Percentiles rank a stretch among this genome's conserved stretches.
Evolutionary conservation across 1,140 invertebrate species (phyloP).

Genomic region (Amyelois transitella): DNA sequence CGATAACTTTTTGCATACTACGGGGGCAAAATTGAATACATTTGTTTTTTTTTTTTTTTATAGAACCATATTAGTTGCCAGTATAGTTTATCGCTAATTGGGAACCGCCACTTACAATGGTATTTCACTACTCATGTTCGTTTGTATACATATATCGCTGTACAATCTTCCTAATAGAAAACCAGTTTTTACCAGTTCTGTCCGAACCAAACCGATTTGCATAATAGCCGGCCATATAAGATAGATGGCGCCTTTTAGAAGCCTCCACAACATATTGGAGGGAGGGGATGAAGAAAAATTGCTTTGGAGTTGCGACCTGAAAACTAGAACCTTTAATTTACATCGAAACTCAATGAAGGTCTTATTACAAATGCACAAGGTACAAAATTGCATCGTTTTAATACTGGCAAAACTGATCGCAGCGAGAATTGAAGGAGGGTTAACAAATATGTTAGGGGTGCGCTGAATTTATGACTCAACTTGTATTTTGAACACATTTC

Average conservation of each 20-base stretch:
- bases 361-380: conserved; percentile 18
- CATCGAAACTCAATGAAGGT: conserved; percentile 19
- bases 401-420: not conserved
- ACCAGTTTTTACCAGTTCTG: not conserved
- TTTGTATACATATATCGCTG: too few species aligned
- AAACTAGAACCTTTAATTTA: conserved; percentile 45
- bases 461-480: conserved; percentile 30
- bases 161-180: not conserved
- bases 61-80: too few species aligned
- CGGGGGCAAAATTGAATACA: too few species aligned
- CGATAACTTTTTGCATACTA: too few species aligned
- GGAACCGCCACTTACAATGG: too few species aligned
- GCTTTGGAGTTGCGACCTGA: conserved; percentile 35
- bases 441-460: conserved; percentile 48
- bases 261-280: conserved; percentile 51
- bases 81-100: too few species aligned
- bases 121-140: too few species aligned
- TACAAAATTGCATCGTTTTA: conserved; percentile 12
- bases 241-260: conserved; percentile 42
- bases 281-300: conserved; percentile 56
- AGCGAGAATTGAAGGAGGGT: conserved; percentile 30
- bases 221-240: conserved; percentile 48
- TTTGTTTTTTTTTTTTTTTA: too few species aligned
- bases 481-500: conserved; percentile 9
- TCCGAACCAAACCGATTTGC: conserved; percentile 24